Base-by-base conservation (phyloP, 1,140 invertebrate species). In the Zaprionus capensis region DNA sequence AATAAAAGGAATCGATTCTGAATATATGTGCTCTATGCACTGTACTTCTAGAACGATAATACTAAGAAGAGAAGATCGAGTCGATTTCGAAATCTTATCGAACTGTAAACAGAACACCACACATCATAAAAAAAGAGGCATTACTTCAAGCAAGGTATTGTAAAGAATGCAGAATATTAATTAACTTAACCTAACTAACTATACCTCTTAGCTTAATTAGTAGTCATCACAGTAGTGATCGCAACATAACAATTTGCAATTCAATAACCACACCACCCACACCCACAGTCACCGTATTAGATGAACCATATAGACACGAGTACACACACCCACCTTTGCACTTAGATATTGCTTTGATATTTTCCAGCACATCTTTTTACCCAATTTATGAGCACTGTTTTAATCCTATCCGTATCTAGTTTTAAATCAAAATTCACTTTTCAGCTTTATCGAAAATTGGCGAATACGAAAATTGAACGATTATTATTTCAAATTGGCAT, bases 71-170 rank as follows among this genome's bases (percentile, higher is more conserved):
- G 20, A 28, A 28, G n/a, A 62, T 63, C 68, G 49, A 62, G 55
- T 61, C 36, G 2, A 38, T 44, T 55, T 41, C 34, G 49, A 34
- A 55, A 41, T 34, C 28, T 26, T 61, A 41, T 22, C 24, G 20
- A 72, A 82, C 81, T 83, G 81, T 80, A 74, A 83, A 76, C 55
- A 61, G 59, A 82, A 82, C 81, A 82, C 81, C 81, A 82, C 46
- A 44, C 36, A 59, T 46, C 46, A 78, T 34, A 71, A 24, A 22
- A 34, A 17, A n/a, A 46, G 41, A 57, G 53, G 46, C 20, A 51
- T 24, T 22, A 14, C 57, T 28, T 15, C 9, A 15, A 15, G 38
- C 14, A 74, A 80, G 59, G 78, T 80, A 80, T 67, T 80, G 71
- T 80, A 80, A 59, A 49, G 6, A 64, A 71, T 64, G 57, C 22